Conservation (phyloP, 2,113 vertebrate species). For the Sterrhoptilus dennistouni region DNA sequence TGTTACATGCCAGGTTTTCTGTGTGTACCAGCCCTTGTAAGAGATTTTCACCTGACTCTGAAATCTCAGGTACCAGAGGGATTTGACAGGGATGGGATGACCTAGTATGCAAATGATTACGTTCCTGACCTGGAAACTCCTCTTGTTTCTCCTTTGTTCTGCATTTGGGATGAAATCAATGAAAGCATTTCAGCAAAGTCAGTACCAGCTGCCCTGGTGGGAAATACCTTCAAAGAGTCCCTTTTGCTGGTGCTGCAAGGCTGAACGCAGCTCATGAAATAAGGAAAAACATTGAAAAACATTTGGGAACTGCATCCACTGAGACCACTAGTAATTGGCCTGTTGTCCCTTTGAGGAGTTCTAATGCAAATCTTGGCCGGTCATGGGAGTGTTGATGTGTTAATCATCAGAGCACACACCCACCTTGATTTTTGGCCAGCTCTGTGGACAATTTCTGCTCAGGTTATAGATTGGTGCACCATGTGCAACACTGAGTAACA, state of each 20-base stretch:
- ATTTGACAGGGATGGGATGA: neutral
- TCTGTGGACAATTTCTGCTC: neutral
- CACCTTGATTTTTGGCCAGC: neutral
- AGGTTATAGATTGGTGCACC: neutral
- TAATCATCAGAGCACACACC: neutral
- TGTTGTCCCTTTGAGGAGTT: neutral
- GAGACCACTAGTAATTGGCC: neutral
- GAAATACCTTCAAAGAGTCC: slow-evolving; percentile 40
- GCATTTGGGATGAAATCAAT: neutral
- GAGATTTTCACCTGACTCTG: neutral
- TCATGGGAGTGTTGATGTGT: neutral
- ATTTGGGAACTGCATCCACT: neutral
- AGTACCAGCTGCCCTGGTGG: neutral
- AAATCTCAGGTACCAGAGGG: neutral
- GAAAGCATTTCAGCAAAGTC: slow-evolving; percentile 30
- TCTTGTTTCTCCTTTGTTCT: slow-evolving; percentile 39
- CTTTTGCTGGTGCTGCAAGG: neutral
- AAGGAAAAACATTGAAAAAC: neutral
- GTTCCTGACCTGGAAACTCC: slow-evolving; percentile 24
- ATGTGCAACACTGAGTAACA: neutral
- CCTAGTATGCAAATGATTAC: slow-evolving; percentile 31
- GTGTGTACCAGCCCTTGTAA: neutral
- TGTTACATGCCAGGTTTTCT: neutral
- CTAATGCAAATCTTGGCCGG: neutral
- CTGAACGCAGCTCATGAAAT: neutral